Evolutionary conservation across 2,113 vertebrate genomes (phyloP).

Genomic region (Pyrgilauda ruficollis): DNA sequence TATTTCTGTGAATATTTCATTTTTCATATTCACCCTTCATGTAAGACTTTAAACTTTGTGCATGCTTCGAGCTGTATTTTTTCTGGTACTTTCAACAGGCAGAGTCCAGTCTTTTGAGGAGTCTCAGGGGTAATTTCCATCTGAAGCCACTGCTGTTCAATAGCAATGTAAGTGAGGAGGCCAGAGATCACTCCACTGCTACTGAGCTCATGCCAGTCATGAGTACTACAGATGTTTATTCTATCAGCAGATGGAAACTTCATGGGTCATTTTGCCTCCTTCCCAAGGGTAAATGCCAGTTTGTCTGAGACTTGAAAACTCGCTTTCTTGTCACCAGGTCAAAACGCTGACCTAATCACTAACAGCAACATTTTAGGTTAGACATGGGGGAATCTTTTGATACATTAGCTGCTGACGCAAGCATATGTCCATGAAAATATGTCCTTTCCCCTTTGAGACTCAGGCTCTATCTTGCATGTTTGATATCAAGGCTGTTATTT

Average conservation of each 20-base stretch:
- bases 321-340: neutral
- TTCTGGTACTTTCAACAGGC: neutral
- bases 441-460: neutral
- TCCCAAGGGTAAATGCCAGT: constrained; percentile 31
- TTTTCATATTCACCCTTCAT: neutral
- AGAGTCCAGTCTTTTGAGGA: neutral
- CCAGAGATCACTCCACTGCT: neutral
- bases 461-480: neutral
- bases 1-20: neutral
- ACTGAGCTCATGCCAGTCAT: neutral
- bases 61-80: neutral
- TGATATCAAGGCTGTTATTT: neutral
- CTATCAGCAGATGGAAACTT: constrained; percentile 39
- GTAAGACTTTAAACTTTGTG: rapidly evolving
- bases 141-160: neutral
- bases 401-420: constrained; percentile 14
- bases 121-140: neutral
- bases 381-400: neutral
- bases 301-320: constrained; percentile 16
- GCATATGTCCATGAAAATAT: neutral
- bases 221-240: constrained; percentile 36
- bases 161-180: neutral
- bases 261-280: constrained; percentile 38
- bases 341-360: neutral
- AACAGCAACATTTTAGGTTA: constrained; percentile 8